Percentiles rank a stretch among this genome's conserved stretches.
These are phyloP conservation scores for Anolis sagrei DNA, from an alignment of 2,113 vertebrate genomes.

Conservation along the genomic window DNA sequence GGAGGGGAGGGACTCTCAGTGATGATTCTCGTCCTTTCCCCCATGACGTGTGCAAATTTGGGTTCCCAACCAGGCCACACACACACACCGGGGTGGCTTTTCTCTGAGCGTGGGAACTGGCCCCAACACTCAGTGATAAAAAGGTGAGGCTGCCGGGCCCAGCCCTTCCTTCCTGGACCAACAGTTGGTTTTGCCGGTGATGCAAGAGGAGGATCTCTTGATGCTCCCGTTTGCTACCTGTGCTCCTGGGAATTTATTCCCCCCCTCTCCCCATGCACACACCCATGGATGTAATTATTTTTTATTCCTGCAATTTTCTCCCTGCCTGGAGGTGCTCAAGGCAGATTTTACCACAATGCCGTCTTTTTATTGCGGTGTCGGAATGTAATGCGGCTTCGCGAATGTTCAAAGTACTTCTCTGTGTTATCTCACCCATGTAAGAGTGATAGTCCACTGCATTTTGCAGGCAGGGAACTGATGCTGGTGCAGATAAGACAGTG, in stretches of 20 bases:
- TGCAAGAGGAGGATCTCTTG: slow-evolving; percentile 21
- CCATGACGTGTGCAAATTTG: slow-evolving; percentile 16
- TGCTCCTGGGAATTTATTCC: neutral
- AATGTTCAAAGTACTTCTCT: too few relatives aligned
- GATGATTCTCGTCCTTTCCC: neutral
- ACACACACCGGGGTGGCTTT: neutral
- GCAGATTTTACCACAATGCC: too few relatives aligned
- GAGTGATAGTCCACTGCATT: too few relatives aligned
- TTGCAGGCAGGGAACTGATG: too few relatives aligned
- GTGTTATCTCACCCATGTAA: neutral
- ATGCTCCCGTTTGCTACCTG: neutral
- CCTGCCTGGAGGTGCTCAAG: neutral
- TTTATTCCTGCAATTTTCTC: neutral
- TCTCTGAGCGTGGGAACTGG: neutral
- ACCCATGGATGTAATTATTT: neutral
- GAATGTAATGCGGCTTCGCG: neutral
- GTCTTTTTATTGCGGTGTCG: neutral
- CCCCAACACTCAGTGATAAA: too few relatives aligned
- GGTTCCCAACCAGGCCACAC: neutral
- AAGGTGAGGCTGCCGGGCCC: neutral
- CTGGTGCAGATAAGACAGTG: neutral
- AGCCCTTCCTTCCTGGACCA: neutral
- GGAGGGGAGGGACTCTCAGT: slow-evolving; percentile 35
- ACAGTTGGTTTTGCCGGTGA: too few relatives aligned
- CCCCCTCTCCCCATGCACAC: neutral